A percentile compares a stretch with the other conserved stretches of the same genome.
Conservation (phyloP, 53 echinoderm and acorn worm genomes). For the Patiria pectinifera region DNA sequence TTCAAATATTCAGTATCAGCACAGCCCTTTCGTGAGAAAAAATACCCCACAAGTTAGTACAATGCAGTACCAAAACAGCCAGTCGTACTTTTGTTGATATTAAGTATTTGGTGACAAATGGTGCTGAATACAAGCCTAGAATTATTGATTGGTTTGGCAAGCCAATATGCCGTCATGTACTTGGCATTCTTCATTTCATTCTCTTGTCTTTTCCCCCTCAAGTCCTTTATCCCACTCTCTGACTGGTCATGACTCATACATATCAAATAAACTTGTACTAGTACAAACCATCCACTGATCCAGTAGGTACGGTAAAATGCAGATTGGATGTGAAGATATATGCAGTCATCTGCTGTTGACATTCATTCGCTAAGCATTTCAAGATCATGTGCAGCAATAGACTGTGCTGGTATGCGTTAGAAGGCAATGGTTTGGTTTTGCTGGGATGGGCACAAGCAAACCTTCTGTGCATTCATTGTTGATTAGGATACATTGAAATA, state of each 20-base stretch:
- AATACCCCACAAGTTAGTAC: not conserved
- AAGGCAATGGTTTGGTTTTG: no score
- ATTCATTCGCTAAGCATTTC: not conserved
- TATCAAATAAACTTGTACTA: slow-evolving; percentile 58
- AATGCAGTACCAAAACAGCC: not conserved
- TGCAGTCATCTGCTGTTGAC: not conserved
- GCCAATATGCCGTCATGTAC: not conserved
- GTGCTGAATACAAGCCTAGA: not conserved
- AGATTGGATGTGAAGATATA: not conserved
- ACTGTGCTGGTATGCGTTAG: no score
- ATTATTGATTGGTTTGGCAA: slow-evolving; percentile 24
- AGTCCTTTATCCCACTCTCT: slow-evolving; percentile 10
- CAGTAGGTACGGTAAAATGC: not conserved
- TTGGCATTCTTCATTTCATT: not conserved
- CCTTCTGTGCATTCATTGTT: no score
- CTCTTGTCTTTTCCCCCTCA: not conserved
- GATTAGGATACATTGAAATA: no score
- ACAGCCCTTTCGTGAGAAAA: not conserved
- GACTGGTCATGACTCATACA: slow-evolving; percentile 53
- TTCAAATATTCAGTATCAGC: not conserved
- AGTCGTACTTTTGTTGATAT: not conserved
- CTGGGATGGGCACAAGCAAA: no score
- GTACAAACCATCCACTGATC: not conserved
- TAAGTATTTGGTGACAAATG: not conserved
- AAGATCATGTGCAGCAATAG: not conserved